Conservation (phyloP, 2,113 vertebrate species). For the Crotophaga sulcirostris region DNA sequence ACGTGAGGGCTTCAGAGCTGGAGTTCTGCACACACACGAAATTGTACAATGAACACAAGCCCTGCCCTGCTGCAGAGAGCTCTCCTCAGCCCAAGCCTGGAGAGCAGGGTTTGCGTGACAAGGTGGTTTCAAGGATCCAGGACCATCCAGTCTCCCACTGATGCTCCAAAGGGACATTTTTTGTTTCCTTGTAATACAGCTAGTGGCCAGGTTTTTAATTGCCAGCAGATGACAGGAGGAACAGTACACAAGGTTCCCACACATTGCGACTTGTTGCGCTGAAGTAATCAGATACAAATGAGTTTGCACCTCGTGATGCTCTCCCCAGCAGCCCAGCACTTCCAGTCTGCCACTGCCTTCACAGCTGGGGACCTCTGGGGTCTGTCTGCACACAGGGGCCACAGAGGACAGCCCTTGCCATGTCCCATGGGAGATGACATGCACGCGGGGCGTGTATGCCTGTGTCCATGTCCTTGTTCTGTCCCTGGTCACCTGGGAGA, state of each 20-base stretch:
- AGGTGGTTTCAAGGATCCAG: neutral
- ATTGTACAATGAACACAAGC: neutral
- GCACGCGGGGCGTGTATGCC: rapidly evolving
- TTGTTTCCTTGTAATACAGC: neutral
- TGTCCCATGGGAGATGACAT: neutral
- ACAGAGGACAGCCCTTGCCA: neutral
- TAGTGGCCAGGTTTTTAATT: neutral
- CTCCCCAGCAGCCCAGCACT: neutral
- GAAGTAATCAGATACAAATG: neutral
- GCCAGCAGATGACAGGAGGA: neutral
- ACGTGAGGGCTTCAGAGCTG: neutral
- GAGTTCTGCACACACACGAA: neutral
- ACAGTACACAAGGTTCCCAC: neutral
- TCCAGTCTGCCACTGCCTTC: neutral
- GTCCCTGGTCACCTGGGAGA: too few species aligned
- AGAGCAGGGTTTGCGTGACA: neutral
- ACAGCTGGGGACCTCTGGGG: neutral
- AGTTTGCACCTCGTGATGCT: neutral
- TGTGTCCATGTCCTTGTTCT: too few species aligned
- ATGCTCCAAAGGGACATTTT: neutral
- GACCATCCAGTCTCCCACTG: neutral
- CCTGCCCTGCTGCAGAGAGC: neutral
- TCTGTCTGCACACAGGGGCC: neutral
- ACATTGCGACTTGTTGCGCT: neutral
- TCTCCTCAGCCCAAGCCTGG: neutral